Evolutionary conservation across 1,140 invertebrate species (phyloP).

Genomic region (Pogonomyrmex barbatus): DNA sequence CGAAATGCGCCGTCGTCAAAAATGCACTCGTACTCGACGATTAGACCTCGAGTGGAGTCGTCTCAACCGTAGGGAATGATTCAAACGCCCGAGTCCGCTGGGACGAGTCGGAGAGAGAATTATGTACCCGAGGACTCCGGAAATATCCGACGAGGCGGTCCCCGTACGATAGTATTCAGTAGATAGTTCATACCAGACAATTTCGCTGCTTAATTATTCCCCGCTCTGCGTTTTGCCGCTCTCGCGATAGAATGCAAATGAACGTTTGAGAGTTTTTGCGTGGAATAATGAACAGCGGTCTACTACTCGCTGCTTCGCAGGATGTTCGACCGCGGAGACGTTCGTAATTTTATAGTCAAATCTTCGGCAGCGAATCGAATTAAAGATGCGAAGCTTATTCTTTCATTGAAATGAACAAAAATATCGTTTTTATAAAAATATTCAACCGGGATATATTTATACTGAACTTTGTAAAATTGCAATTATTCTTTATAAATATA

Average conservation of each 20-base stretch:
- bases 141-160: slow-evolving; percentile 25
- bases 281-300: slow-evolving; percentile 45
- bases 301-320: slow-evolving; percentile 9
- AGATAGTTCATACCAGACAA: slow-evolving; percentile 61
- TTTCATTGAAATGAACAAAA: background rate
- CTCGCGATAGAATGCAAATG: slow-evolving; percentile 60
- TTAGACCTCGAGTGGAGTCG: slow-evolving; percentile 10
- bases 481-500: too few relatives aligned
- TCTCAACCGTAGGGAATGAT: background rate
- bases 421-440: slow-evolving; percentile 5
- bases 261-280: slow-evolving; percentile 56
- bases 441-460: background rate
- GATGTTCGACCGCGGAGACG: slow-evolving; percentile 11
- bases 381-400: background rate
- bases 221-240: slow-evolving; percentile 51
- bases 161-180: slow-evolving; percentile 48
- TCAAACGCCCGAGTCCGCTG: background rate
- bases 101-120: slow-evolving; percentile 21
- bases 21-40: background rate
- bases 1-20: background rate
- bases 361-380: background rate
- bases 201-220: slow-evolving; percentile 63
- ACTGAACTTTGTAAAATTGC: background rate
- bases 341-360: slow-evolving; percentile 17
- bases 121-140: slow-evolving; percentile 21